Base-by-base conservation (phyloP, 2,113 vertebrate genomes). In the Solea solea region DNA sequence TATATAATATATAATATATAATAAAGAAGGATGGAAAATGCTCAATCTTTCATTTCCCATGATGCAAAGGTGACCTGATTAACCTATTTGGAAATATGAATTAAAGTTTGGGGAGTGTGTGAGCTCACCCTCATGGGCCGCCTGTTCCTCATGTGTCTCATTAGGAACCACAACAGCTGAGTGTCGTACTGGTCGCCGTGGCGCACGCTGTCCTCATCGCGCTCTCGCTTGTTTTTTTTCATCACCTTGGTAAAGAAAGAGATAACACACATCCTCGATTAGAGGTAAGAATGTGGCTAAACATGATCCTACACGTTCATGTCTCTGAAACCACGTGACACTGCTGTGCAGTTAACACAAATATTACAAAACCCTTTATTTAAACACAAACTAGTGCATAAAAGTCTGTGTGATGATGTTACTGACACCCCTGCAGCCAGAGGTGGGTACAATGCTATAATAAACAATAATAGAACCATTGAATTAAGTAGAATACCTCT, bases 131-230 rank as follows among this genome's bases (percentile, higher is more conserved):
- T 91, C 68, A 93, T 92, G 21, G 95, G 95, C 74, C 96, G 92
- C 25, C 96, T 88, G 91, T 97, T 96, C 56, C 96, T 94, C 93
- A 98, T 95, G 92, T 98, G 96, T 80, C 96, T 95, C 97, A 98
- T 98, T 61, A 98, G 95, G 89, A 98, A 98, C 97, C 97, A 98
- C 71, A 98, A 94, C 92, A 98, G 94, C 91, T 98, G 97, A 70
- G 95, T 97, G 87, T 98, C 97, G 1, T 97, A 98, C 91, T 97
- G 93, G 88, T 98, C 96, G 0, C 96, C 95, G 34, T 98, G 96
- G 59, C 96, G 95, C 53, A 96, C 87, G 48, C 95, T 96, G 84
- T 98, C 96, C 76, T 97, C 95, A 0, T 98, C 97, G 0, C 96
- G 93, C 70, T 98, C 96, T 21, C 95, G 93, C 87, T 98, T 98